Evolutionary conservation across 2,113 vertebrate genomes (phyloP).

Genomic region (Choloepus hoffmanni): DNA sequence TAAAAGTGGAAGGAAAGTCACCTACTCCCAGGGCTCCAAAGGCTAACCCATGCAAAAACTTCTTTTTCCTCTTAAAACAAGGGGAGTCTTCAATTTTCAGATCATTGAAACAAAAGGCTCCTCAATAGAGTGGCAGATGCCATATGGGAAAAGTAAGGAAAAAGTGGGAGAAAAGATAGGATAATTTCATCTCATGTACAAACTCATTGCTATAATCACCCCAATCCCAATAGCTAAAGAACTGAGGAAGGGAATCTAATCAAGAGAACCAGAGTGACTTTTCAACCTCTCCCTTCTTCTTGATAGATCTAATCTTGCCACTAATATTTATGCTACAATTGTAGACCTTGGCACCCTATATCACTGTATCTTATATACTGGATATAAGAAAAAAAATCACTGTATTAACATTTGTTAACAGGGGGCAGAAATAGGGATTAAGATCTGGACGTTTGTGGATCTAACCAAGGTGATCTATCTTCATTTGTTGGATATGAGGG

Average conservation of each 20-base stretch:
- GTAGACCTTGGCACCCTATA: neutral
- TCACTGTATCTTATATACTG: neutral
- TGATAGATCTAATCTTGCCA: neutral
- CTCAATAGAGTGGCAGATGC: neutral
- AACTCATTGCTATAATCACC: neutral
- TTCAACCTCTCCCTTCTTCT: neutral
- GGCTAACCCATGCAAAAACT: neutral
- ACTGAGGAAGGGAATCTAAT: neutral
- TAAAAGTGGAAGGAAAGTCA: neutral
- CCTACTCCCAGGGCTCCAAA: neutral
- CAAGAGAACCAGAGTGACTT: neutral
- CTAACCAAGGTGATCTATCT: neutral
- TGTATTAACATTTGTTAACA: neutral
- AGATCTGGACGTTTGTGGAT: neutral
- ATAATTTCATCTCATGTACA: too few species aligned
- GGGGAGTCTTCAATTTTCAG: neutral
- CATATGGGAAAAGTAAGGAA: too few species aligned
- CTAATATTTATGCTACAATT: neutral
- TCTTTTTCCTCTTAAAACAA: neutral
- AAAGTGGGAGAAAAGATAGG: too few species aligned
- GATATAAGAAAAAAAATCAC: neutral
- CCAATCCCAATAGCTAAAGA: neutral
- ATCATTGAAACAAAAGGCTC: neutral
- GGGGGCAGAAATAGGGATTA: neutral
- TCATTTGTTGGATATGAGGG: neutral